Percentiles rank a stretch among this genome's conserved stretches.
phyloP scores from a whole-genome alignment of 2,797 vertebrate species.

The Acipenser oxyrinchus region DNA sequence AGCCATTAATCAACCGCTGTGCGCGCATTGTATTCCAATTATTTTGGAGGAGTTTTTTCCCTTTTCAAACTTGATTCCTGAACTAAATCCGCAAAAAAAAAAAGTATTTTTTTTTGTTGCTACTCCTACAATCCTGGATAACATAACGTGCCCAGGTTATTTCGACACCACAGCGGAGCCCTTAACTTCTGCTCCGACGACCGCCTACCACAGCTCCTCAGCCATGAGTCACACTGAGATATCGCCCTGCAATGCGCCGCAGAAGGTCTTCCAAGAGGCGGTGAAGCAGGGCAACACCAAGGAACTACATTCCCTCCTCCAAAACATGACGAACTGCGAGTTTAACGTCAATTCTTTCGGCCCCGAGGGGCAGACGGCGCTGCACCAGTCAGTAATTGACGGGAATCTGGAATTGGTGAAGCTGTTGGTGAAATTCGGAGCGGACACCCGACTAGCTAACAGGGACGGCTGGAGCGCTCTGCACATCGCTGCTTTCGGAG shows the following conservation, averaged over 20 bases:
- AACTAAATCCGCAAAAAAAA: no score
- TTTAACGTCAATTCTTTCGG: conserved; percentile 98
- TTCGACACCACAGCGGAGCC: conserved; percentile 36
- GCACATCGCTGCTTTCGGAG: conserved; percentile 95
- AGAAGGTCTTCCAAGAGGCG: conserved; percentile 92
- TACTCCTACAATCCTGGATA: background rate
- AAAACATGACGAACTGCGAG: conserved; percentile 95
- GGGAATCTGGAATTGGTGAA: conserved; percentile 97
- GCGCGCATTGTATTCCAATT: no score
- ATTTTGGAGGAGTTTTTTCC: no score
- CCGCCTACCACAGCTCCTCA: conserved; percentile 35
- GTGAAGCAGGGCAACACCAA: conserved; percentile 92
- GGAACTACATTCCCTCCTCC: conserved; percentile 89
- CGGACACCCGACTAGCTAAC: conserved; percentile 92
- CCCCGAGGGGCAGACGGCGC: conserved; percentile 91
- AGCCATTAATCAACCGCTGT: no score
- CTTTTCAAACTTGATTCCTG: no score
- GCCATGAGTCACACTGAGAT: conserved; percentile 91
- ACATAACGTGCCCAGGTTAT: conserved; percentile 38
- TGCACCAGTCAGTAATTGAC: conserved; percentile 95
- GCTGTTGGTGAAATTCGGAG: conserved; percentile 94
- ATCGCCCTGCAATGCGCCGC: conserved; percentile 80
- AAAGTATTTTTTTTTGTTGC: no score
- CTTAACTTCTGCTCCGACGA: conserved; percentile 12
- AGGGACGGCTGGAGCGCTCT: conserved; percentile 96